Conservation (phyloP, 2,888 invertebrate genomes). For the Noctua janthina region DNA sequence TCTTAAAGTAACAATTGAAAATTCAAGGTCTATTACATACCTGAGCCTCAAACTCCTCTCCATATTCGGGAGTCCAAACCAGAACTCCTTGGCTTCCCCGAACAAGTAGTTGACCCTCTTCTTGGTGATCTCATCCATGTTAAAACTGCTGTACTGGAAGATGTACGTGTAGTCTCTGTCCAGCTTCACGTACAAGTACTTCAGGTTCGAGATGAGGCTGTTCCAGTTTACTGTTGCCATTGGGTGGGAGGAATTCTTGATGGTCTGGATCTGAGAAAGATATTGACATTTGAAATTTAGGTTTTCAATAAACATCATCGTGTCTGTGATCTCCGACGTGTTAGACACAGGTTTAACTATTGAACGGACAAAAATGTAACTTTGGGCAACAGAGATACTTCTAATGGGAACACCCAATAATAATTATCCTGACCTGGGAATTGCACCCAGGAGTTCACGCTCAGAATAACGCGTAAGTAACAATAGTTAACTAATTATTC, state of each 20-base stretch:
- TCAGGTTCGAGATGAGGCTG: slow-evolving; percentile 78
- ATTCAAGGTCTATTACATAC: slow-evolving; percentile 64
- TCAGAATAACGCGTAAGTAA: neutral
- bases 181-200: slow-evolving; percentile 78
- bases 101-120: slow-evolving; percentile 65
- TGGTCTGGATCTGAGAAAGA: slow-evolving; percentile 70
- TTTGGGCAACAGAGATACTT: neutral
- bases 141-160: slow-evolving; percentile 80
- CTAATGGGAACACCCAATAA: neutral
- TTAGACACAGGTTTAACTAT: neutral
- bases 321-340: neutral
- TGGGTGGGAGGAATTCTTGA: slow-evolving; percentile 71
- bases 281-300: neutral
- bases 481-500: neutral
- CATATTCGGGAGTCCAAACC: slow-evolving; percentile 78
- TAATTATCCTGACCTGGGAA: neutral
- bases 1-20: neutral
- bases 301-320: neutral
- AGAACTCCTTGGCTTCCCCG: slow-evolving; percentile 75
- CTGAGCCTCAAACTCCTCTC: slow-evolving; percentile 79
- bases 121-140: slow-evolving; percentile 74
- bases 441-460: neutral
- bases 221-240: slow-evolving; percentile 80
- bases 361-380: neutral
- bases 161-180: slow-evolving; percentile 82